A percentile compares a stretch with the other conserved stretches of the same genome.
phyloP scores from a whole-genome alignment of 1,140 invertebrate genomes.

The Drosophila parabipectinata region DNA sequence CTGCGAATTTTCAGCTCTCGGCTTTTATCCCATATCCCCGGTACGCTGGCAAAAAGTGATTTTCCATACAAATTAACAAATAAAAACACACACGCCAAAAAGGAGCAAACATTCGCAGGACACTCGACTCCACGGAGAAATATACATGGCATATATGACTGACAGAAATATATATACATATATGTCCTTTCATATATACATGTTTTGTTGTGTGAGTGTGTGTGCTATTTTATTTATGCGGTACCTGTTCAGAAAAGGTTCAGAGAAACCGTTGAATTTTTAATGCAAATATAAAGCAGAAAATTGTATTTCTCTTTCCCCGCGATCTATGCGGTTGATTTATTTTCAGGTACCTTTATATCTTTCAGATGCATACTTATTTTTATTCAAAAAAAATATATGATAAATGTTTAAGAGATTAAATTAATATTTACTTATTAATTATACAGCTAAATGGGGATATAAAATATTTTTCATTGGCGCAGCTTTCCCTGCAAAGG shows the following conservation, averaged over 20 bases:
- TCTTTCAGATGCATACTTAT: not conserved
- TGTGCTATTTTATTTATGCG: slow-evolving; percentile 57
- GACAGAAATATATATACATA: slow-evolving; percentile 17
- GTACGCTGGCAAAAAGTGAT: slow-evolving; percentile 67
- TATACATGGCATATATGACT: slow-evolving; percentile 4
- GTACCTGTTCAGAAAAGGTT: slow-evolving; percentile 39
- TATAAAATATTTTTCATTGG: not conserved
- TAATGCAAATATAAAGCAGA: slow-evolving; percentile 46
- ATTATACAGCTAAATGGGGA: not conserved
- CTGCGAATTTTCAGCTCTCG: slow-evolving; percentile 1
- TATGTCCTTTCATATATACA: slow-evolving; percentile 19
- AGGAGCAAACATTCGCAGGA: slow-evolving; percentile 26
- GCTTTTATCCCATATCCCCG: slow-evolving; percentile 21
- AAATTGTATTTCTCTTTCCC: slow-evolving; percentile 33
- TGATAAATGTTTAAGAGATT: not conserved
- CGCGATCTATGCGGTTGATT: slow-evolving; percentile 1
- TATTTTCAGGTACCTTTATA: slow-evolving; percentile 1
- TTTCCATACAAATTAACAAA: slow-evolving; percentile 81
- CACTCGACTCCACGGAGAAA: slow-evolving; percentile 7
- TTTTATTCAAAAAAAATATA: slow-evolving; percentile 1
- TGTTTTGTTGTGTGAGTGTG: slow-evolving; percentile 26
- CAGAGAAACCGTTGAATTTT: slow-evolving; percentile 33
- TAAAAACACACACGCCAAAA: slow-evolving; percentile 37
- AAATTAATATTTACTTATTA: not conserved
- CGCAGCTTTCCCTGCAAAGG: too few relatives aligned